Base-by-base conservation (phyloP, 1,140 invertebrate species). In the Medauroidea extradentata region DNA sequence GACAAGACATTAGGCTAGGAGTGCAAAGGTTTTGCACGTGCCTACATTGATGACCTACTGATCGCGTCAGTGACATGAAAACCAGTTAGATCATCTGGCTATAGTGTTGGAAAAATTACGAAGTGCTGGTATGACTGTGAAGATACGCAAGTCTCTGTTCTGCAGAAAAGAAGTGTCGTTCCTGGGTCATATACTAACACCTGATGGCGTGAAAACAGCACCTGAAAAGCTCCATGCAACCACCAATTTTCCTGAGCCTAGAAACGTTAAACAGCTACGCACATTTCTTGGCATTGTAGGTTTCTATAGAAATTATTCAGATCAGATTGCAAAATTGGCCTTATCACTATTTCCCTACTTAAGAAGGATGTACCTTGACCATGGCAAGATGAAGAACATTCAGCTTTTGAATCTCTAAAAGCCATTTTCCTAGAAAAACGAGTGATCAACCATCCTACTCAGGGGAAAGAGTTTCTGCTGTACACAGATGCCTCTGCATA, bases 241-340 rank as follows among this genome's bases (percentile, higher is more conserved):
- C 19, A 38, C 39, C 24, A 51, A 72, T 29, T 64, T 69, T 19
- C 57, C 46, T 21, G 24, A 21, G 24, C 75, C 72, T 9, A 57
- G 57, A 34, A 71, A 68, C n/a, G 69, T 71, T 53, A 71, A 69
- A 57, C 65, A 75, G 13, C 52, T 81, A 3, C 56, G 69, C 55
- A 66, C 65, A 61, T 69, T 78, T 57, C 52, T 78, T 34, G 75
- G 75, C 2, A 67, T 76, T 61, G 61, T 73, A 7, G 77, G 73
- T 57, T 76, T 70, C 63, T 53, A 76, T 14, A 50, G 59, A 39
- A 67, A 64, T 53, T 74, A 69, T 60, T 65, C 73, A 34, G 62
- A 65, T 14, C 62, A 66, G 44, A 61, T 70, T 39, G 60, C 68
- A 3, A 51, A 65, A 11, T 48, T 64, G 25, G 62, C 64, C 1